Evolutionary conservation across 2,888 invertebrate genomes (phyloP).

Genomic region (Cybosia mesomella): DNA sequence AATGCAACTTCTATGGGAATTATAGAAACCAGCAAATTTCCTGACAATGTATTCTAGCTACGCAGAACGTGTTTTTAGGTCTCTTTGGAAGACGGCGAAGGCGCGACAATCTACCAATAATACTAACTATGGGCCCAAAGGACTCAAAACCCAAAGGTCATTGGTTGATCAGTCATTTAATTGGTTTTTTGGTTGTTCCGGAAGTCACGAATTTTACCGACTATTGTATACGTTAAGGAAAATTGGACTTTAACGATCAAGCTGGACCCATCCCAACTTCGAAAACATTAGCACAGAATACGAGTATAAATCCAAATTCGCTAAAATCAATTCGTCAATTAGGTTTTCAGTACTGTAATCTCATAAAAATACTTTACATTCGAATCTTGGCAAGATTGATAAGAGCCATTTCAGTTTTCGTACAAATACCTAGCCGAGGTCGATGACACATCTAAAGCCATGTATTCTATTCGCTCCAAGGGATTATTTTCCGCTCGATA

Average conservation of each 20-base stretch:
- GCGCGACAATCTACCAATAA: too few species aligned
- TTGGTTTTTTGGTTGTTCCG: too few species aligned
- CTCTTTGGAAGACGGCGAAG: too few species aligned
- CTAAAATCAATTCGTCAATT: background rate
- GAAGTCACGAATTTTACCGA: too few species aligned
- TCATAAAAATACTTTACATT: background rate
- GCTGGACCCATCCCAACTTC: background rate
- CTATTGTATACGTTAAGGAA: too few species aligned
- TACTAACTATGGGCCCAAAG: too few species aligned
- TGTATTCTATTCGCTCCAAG: constrained; percentile 21
- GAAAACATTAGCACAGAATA: background rate
- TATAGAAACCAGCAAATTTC: too few species aligned
- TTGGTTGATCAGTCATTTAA: too few species aligned
- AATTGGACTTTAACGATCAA: background rate
- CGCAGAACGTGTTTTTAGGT: too few species aligned
- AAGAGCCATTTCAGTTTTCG: background rate
- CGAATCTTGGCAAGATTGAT: constrained; percentile 8
- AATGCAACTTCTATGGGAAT: too few species aligned
- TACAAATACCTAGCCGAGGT: constrained; percentile 12
- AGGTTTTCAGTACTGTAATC: background rate
- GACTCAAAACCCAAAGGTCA: too few species aligned
- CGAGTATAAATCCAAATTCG: background rate
- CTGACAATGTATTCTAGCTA: too few species aligned
- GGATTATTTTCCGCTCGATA: constrained; percentile 30
- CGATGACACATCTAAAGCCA: constrained; percentile 8